These are phyloP conservation scores for Tetramorium alpestre DNA, from an alignment of 1,140 invertebrate genomes.

Conservation along the genomic window DNA sequence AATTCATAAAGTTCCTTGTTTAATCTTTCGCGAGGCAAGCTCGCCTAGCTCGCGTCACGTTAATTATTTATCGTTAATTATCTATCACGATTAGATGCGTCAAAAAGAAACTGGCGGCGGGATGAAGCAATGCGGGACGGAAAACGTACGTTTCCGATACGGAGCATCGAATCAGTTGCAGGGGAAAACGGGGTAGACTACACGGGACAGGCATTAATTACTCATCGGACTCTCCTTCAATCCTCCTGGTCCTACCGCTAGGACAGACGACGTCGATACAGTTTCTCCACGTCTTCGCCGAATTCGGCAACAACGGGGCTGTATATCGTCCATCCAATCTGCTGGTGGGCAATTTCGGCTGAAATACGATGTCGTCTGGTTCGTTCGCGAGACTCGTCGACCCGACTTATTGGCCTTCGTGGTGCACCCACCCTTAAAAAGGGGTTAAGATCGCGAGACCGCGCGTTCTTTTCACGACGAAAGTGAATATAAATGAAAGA, in stretches of 20 bases:
- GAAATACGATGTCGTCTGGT: conserved; percentile 85
- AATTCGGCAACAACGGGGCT: conserved; percentile 77
- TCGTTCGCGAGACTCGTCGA: conserved; percentile 79
- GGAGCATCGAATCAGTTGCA: conserved; percentile 19
- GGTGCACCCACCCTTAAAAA: conserved; percentile 78
- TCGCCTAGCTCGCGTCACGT: neutral
- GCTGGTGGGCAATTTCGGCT: conserved; percentile 84
- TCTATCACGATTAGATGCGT: neutral
- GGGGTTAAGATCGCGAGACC: conserved; percentile 79
- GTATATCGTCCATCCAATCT: conserved; percentile 86
- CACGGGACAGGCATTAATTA: conserved; percentile 61
- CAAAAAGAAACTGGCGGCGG: neutral
- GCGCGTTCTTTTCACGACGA: conserved; percentile 2
- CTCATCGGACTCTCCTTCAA: conserved; percentile 69
- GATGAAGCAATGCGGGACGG: neutral
- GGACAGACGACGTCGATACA: conserved; percentile 67
- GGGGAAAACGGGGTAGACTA: conserved; percentile 40
- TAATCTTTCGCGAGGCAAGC: neutral
- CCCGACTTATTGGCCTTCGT: conserved; percentile 76
- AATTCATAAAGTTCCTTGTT: neutral
- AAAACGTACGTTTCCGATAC: conserved; percentile 19
- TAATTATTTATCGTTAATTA: conserved; percentile 21
- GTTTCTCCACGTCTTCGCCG: conserved; percentile 74
- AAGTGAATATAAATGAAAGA: conserved; percentile 10
- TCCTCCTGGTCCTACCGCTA: conserved; percentile 24